Percentiles rank a stretch among this genome's conserved stretches.
Evolutionary conservation across 2,797 vertebrate species (phyloP).

Genomic region (Phylloscopus collybita): DNA sequence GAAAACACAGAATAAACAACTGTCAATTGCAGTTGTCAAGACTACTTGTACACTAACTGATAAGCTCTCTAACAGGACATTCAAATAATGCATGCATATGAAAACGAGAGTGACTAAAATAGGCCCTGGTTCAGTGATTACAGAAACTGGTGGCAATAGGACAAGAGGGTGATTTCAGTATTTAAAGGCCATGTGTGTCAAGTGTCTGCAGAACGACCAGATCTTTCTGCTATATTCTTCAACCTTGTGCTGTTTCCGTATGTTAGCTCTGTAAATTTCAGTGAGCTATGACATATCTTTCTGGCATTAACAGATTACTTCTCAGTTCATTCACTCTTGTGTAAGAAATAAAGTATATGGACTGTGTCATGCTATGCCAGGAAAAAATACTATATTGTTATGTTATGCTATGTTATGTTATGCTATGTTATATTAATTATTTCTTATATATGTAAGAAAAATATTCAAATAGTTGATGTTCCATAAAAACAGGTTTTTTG

Average conservation of each 20-base stretch:
- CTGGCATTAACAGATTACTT: background rate
- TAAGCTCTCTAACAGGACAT: background rate
- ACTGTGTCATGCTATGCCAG: background rate
- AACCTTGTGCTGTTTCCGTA: background rate
- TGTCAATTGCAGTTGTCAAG: background rate
- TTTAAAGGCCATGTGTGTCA: background rate
- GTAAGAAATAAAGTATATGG: background rate
- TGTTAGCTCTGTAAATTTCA: slow-evolving; percentile 11
- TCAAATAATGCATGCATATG: background rate
- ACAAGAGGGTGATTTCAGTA: background rate
- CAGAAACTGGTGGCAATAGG: background rate
- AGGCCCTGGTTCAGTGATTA: background rate
- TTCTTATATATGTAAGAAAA: background rate
- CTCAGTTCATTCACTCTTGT: background rate
- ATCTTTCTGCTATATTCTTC: background rate
- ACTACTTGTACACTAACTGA: background rate
- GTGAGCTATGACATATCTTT: background rate
- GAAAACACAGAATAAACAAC: background rate
- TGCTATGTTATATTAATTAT: too few relatives aligned
- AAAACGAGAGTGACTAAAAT: background rate
- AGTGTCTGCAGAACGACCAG: background rate
- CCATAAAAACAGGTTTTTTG: background rate
- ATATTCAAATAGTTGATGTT: background rate
- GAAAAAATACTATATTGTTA: background rate
- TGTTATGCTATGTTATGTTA: too few relatives aligned